Base-by-base conservation (phyloP, 2,113 vertebrate species). In the Uropsilus gracilis region DNA sequence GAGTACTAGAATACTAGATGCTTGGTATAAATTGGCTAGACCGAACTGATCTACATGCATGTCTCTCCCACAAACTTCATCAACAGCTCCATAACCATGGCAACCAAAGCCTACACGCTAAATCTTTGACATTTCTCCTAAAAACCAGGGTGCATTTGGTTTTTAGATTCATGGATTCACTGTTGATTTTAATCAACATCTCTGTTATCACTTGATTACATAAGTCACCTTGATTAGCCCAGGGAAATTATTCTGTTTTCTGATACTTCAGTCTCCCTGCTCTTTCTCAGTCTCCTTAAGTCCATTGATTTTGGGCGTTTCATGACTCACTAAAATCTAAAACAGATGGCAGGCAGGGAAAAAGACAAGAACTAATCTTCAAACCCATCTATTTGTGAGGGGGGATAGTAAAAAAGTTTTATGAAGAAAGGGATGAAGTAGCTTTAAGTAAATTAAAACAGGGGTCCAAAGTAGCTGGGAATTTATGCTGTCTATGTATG, bases 341-440 rank as follows among this genome's bases (percentile, higher is more conserved):
- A 95, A 69, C 75, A 95, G 83, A 86, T 63, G 86, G 64, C 53
- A 89, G 82, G 59, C 77, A 77, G 75, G 32, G 63, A 22, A 89
- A 14, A 30, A 34, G 57, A 94, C 63, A 83, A 73, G 82, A 71
- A 63, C 18, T 37, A 80, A 85, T 92, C 82, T 55, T 94, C 77
- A 61, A 88, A 48, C 39, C 50, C 64, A n/a, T 48, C 81, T 72
- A 34, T 85, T 85, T 78, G 46, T 89, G 86, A 50, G 78, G 69
- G 86, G 32, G 42, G 53, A 61, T 76, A 50, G n/a, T 59, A 82
- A 97, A 61, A 20, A 93, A 75, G 78, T 77, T 94, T 96, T 89
- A 89, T n/a, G 53, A 87, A 95, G n/a, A n/a, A n/a, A n/a, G 42
- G 44, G 42, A 66, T 66, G 12, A 13, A 57, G 50, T 71, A 89